Evolutionary conservation across 2,797 vertebrate genomes (phyloP).

Genomic region (Aselliscus stoliczkanus): DNA sequence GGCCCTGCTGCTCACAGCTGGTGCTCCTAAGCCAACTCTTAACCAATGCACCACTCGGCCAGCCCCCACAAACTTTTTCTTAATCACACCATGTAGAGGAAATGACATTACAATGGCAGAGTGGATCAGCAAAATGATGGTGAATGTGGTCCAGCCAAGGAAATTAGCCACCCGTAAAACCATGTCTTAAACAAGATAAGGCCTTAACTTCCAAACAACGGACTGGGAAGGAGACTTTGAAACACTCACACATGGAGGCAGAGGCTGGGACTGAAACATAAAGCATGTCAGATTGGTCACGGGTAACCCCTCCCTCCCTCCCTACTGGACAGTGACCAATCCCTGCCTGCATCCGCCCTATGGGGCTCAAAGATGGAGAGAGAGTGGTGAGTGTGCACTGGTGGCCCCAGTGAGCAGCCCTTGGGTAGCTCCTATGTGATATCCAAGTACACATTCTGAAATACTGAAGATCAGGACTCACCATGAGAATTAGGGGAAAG

Average conservation of each 20-base stretch:
- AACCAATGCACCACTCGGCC: no score
- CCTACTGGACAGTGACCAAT: accelerated
- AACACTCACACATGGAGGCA: not conserved
- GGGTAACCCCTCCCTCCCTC: not conserved
- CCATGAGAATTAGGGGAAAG: not conserved
- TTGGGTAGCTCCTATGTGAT: not conserved
- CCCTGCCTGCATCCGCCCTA: not conserved
- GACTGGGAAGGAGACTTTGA: not conserved
- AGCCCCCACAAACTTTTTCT: not conserved
- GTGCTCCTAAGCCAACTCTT: no score
- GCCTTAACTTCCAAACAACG: not conserved
- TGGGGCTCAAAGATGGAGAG: not conserved
- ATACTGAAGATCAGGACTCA: not conserved
- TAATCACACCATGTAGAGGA: not conserved
- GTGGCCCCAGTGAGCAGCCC: not conserved
- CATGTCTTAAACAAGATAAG: no score
- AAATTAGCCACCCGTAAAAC: not conserved
- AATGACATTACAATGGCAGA: not conserved
- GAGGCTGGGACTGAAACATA: not conserved
- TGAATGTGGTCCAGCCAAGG: not conserved
- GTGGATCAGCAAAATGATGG: not conserved
- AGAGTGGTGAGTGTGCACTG: not conserved
- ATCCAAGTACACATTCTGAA: not conserved
- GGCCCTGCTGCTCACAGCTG: no score
- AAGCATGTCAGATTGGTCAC: not conserved